Base-by-base conservation (phyloP, 2,888 invertebrate genomes). In the Amorpha juglandis region DNA sequence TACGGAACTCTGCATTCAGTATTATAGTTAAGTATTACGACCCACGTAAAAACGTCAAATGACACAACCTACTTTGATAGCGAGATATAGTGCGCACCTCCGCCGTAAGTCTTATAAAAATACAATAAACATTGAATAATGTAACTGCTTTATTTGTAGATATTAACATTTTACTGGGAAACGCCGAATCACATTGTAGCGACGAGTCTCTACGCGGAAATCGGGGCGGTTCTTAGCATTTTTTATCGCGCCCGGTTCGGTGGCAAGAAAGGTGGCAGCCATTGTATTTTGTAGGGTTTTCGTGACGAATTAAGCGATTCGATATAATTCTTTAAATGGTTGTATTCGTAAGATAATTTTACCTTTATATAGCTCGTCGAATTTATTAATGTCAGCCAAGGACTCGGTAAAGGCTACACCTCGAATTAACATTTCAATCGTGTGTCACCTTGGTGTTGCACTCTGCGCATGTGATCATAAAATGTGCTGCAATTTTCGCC, bases 101-200 rank as follows among this genome's bases (percentile, higher is more conserved):
- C 48, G 48, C 48, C 21, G 47, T 58, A 47, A 55, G n/a, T 35
- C 48, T 48, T 58, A 65, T 33, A 65, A 58, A 62, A 64, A 9
- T 48, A 58, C 55, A 21, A 35, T 33, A 58, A 58, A 65, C 35
- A 47, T 16, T 11, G 48, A 8, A 58, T 33, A 27, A 4, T 16
- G 55, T 55, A 33, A 52, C 42, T n/a, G 63, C 64, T 52, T 45
- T 65, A 65, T 65, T 65, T 65, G 64, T 48, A 65, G 48, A 48
- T 58, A 58, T 58, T 65, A 65, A 48, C 50, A 38, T 51, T 55
- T 19, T 65, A 45, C 38, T 27, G 53, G 4, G 27, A 53, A 47
- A 38, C 19, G 64, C 53, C 21, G 55, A 55, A 64, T 58, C 38
- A 63, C 47, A 55, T 47, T 48, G 33, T 48, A 65, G 48, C 48